Evolutionary conservation across 2,113 vertebrate species (phyloP).

Genomic region (Oncorhynchus gorbuscha): DNA sequence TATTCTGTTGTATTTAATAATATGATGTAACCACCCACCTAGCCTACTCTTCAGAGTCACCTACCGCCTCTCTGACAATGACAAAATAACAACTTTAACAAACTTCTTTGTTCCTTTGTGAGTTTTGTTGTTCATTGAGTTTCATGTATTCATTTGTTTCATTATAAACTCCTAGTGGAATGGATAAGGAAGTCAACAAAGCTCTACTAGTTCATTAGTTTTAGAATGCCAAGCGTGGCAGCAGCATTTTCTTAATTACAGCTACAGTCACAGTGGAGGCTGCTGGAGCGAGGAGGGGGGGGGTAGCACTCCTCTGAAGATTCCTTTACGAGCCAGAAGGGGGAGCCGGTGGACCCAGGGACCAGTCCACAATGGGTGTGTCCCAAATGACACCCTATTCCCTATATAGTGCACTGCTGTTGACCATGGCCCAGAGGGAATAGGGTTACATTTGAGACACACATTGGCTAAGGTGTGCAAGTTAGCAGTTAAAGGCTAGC

Average conservation of each 20-base stretch:
- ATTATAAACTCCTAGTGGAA: slow-evolving; percentile 15
- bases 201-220: slow-evolving; percentile 48
- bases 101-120: too few species aligned
- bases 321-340: slow-evolving; percentile 1
- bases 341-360: neutral
- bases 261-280: slow-evolving; percentile 17
- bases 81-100: too few species aligned
- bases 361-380: neutral
- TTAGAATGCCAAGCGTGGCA: neutral
- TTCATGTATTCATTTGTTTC: neutral
- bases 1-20: too few species aligned
- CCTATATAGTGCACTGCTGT: too few species aligned
- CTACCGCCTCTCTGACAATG: too few species aligned
- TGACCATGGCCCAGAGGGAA: too few species aligned
- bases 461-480: too few species aligned
- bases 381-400: neutral
- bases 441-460: too few species aligned
- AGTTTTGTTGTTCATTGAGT: neutral
- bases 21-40: too few species aligned
- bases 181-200: slow-evolving; percentile 22
- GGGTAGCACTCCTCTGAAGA: neutral
- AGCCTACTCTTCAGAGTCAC: too few species aligned
- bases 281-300: slow-evolving; percentile 19
- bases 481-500: too few species aligned
- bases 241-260: slow-evolving; percentile 33